Evolutionary conservation across 1,140 invertebrate species (phyloP).

Genomic region (Pteromalus puparum): DNA sequence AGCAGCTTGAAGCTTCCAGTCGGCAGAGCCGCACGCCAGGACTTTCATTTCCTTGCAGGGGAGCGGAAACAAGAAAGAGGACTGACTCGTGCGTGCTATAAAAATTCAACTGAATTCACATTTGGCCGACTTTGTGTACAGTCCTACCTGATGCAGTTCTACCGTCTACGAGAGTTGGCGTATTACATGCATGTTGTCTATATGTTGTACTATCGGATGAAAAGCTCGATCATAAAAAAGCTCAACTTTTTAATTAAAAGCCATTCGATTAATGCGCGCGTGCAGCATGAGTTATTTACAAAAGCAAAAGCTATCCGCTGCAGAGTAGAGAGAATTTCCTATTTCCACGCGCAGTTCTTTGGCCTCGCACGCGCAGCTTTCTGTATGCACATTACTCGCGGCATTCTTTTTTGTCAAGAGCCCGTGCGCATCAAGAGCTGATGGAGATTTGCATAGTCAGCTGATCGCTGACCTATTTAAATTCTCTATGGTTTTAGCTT

Average conservation of each 20-base stretch:
- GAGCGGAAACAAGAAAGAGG: neutral
- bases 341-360: neutral
- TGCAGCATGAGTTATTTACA: no score
- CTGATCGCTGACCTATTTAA: neutral
- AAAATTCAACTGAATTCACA: neutral
- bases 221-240: neutral
- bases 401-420: no score
- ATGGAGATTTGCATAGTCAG: neutral
- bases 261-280: neutral
- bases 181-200: no score
- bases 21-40: no score
- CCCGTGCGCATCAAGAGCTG: neutral
- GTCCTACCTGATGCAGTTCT: no score
- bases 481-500: constrained; percentile 1
- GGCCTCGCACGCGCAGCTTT: no score
- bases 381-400: no score
- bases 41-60: neutral
- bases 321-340: no score
- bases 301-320: no score
- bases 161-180: no score
- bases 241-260: neutral
- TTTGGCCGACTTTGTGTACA: neutral
- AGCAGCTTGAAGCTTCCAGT: neutral
- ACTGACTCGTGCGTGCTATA: neutral
- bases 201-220: no score